Base-by-base conservation (phyloP, 2,797 vertebrate genomes). In the Enteromius unitaeniatus region DNA sequence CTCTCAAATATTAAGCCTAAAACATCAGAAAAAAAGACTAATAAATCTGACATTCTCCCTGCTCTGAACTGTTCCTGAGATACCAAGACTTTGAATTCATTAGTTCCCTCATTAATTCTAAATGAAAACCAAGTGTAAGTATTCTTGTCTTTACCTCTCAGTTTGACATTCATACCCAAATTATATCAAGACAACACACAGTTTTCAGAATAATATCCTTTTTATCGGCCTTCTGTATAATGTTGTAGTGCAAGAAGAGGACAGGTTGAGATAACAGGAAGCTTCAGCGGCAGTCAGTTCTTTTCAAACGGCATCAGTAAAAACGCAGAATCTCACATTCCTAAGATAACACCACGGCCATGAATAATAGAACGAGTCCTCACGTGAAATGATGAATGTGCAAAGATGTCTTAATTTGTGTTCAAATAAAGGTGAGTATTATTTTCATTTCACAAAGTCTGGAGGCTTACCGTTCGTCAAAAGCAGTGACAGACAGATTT, bases 361-460 rank as follows among this genome's bases (percentile, higher is more conserved):
- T 85, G 15, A 72, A 83, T 80, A 77, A 83, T 79, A 65, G 37
- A 79, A 21, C 10, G 3, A 34, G 47, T 47, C 26, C 53, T 78
- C 75, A 4, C 47, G 60, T 82, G 70, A 82, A 68, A 67, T 72
- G 72, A 65, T 55, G 42, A 84, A 69, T 51, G 60, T 55, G 53
- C 69, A 42, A 67, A 79, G 31, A 65, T 67, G 26, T 40, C 40
- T 62, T 60, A 60, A 84, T 82, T 84, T 76, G 65, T 73, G 58
- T 79, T 65, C 76, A 83, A 77, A 82, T 84, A 86, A 75, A 79
- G 19, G 72, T 40, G 47, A 21, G 65, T 74, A 15, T 58, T 47
- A 17, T 74, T 74, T 78, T 58, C 40, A 65, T 47, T 67, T 51
- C 60, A 28, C n/a, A 21, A 6, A 21, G 47, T 26, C 21, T 34